Base-by-base conservation (phyloP, 2,888 invertebrate genomes). In the Aspidiotus destructor region DNA sequence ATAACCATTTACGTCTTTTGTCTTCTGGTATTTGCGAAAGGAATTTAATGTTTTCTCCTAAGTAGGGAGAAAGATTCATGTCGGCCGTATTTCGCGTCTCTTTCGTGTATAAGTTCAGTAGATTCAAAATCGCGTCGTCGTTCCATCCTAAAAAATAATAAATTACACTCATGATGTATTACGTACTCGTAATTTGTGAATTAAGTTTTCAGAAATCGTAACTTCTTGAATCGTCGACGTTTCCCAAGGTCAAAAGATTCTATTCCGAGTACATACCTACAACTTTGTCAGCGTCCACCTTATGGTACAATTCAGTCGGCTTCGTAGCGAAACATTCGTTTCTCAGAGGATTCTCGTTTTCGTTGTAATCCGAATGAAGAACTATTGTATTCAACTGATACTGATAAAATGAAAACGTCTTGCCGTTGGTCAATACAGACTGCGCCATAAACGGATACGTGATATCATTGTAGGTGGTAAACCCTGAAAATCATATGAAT, bases 391-490 rank as follows among this genome's bases (percentile, higher is more conserved):
- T 99, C 69, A 99, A 78, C 77, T 99, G 98, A 76, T 96, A 98
- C 13, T 86, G 83, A 75, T 87, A 90, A 72, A 97, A 88, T 0
- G 89, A 88, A 86, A 91, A 94, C 6, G 83, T 76, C 72, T 88
- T 84, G 0, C 98, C 97, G 78, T 98, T 88, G 0, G 94, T 92
- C 53, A 96, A 81, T 13, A 94, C 80, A 15, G 89, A 86, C 82
- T 98, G 97, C 6, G 91, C 88, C 0, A 87, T 85, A 69, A 97
- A 77, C 0, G 99, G 98, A 77, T 95, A 94, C 0, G 91, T 92
- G 16, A 96, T 74, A 73, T 98, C 97, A 73, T 90, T 89, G 76
- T 83, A 92, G 15, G 91, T 89, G 48, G 89, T 91, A 77, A 97
- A 98, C 28, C 98, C 75, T 73, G 62, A 44, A 70, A 71, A 28